Base-by-base conservation (phyloP, 2,113 vertebrate species). In the Pachycephala philippinensis region DNA sequence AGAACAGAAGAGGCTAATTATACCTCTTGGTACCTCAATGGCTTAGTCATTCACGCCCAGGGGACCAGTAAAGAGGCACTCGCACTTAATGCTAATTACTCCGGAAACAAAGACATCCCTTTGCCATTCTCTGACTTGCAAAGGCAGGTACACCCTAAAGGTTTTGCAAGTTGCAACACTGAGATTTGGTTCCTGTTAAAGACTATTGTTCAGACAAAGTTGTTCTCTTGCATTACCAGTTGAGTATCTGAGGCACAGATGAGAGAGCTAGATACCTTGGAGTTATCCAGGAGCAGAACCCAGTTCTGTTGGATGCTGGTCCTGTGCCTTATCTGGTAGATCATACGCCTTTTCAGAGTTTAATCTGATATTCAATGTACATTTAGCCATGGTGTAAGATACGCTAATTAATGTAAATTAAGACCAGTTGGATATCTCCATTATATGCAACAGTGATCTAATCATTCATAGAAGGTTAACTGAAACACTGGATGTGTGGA, bases 401-500 rank as follows among this genome's bases (percentile, higher is more conserved):
- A 63, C 40, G 26, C 10, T 40, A 54, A 61, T 45, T 83, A 63
- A 66, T 52, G 45, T 35, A 96, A 89, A 87, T 80, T 49, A 94
- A 75, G 70, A 76, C 35, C 76, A 88, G 19, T 47, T 69, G 52
- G 70, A 23, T 75, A 79, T 57, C 65, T 94, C 80, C 31, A 39
- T 92, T 95, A 84, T 76, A 75, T 39, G 64, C 40, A 96, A 53
- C 24, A 88, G 61, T 93, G 83, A 94, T 27, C 12, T 93, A 93
- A 95, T 93, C 7, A 90, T 91, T 85, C 84, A 74, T 50, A 96
- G 78, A 40, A 84, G 7, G 52, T 81, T 94, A 94, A 92, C 50
- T 53, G 69, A 57, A 96, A n/a, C 42, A 50, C 16, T 82, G 75
- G 44, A 95, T 86, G 47, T 4, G 5, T 12, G 39, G 69, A 64